Conservation (phyloP, 2,797 vertebrate species). For the Melanitta fusca region DNA sequence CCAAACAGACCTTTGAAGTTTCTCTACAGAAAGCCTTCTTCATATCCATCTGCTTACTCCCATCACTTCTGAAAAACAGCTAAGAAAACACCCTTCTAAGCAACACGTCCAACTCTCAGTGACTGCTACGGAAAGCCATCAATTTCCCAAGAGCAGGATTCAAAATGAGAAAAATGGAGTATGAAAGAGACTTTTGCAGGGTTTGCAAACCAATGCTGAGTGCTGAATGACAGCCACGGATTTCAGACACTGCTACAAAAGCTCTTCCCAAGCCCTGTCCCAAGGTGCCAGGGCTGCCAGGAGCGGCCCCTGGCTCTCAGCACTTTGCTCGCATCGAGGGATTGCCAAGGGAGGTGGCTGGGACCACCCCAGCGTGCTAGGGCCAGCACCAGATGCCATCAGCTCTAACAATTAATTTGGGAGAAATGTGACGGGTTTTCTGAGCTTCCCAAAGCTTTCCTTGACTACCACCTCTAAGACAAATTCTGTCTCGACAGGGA, state of each 20-base stretch:
- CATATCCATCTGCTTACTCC: background rate
- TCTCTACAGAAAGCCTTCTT: background rate
- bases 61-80: background rate
- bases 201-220: background rate
- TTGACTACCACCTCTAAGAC: accelerated
- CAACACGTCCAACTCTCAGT: background rate
- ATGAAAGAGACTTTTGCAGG: background rate
- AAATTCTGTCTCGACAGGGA: background rate
- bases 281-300: background rate
- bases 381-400: background rate
- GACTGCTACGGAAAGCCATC: background rate
- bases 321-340: background rate
- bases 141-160: background rate
- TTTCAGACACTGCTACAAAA: background rate
- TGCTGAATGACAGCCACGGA: background rate
- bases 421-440: background rate
- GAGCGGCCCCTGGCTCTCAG: background rate
- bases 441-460: background rate
- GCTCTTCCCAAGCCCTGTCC: background rate
- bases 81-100: background rate
- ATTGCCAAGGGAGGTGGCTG: no score
- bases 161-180: background rate
- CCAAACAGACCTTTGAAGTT: background rate
- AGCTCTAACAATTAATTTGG: background rate
- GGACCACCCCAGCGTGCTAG: background rate